Evolutionary conservation across 1,140 invertebrate species (phyloP), one percentile per base, ranked within the genome.

Genomic region (Yoshiicerus persimilis): DNA sequence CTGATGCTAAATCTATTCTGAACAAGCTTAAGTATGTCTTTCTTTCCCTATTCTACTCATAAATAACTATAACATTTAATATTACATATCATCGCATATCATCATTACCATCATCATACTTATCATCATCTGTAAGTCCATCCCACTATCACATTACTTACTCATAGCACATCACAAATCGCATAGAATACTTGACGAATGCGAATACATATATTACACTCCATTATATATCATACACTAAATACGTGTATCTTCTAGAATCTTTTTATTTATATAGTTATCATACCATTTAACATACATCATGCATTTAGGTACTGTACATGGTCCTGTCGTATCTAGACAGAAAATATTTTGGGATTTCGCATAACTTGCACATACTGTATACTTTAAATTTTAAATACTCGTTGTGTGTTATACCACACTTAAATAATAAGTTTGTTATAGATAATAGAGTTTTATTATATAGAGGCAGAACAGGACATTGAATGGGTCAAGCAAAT

Each of bases 1-100:
- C 75, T 80, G 75, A 80, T 80, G 75, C 75, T 80, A 80, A 80
- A 80, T 80, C 75, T 80, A 80, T 80, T 80, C 34, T 80, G 30
- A 80, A 80, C 75, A 80, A 80, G 75, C 75, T 36, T 80, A 70
- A 80, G 75, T 80, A 80, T 9, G 32, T 38, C 30, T 34, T 80
- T 80, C 75, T 80, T 80, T 80, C 75, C 38, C 25, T 20, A n/a
- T 64, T 64, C 25, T 64, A n/a, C n/a, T 36, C 34, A 38, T 80
- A 38, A 36, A 38, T 80, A 38, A 38, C 13, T 80, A 80, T 36
- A 80, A 36, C 75, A 36, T 80, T 80, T 80, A 80, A 80, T 80
- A 80, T 38, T 80, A 80, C 75, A 9, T 80, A 80, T 80, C 75
- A 80, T 80, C 75, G 25, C 62, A 66, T 66, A 80, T 80, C 75